Percentiles rank a stretch among this genome's conserved stretches.
These are phyloP conservation scores for Drepanosiphum platanoidis DNA, from an alignment of 2,888 invertebrate genomes.

Conservation along the genomic window DNA sequence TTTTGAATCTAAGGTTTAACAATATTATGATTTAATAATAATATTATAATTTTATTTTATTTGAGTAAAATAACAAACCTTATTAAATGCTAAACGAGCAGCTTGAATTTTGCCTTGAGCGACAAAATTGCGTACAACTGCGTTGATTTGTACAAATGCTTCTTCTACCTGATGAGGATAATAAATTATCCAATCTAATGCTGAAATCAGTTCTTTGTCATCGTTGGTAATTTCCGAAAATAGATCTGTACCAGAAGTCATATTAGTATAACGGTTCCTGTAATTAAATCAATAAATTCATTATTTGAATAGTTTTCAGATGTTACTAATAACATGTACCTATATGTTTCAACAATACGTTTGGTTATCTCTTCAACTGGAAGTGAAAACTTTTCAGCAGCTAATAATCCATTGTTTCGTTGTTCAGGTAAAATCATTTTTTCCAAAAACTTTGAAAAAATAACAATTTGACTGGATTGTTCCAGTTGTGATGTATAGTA, in stretches of 20 bases:
- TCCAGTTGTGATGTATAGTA: constrained; percentile 86
- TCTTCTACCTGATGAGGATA: constrained; percentile 82
- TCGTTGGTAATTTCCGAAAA: constrained; percentile 72
- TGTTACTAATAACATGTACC: constrained; percentile 64
- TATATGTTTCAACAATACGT: constrained; percentile 82
- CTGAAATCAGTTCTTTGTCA: constrained; percentile 78
- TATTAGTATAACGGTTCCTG: constrained; percentile 42
- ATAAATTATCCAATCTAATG: constrained; percentile 88
- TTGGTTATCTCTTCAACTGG: constrained; percentile 87
- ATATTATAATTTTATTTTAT: neutral
- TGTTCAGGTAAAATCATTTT: constrained; percentile 74
- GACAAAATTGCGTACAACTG: constrained; percentile 85
- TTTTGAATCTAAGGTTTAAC: constrained; percentile 62
- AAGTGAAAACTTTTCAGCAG: constrained; percentile 79
- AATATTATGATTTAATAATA: neutral
- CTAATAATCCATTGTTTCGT: constrained; percentile 75
- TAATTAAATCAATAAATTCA: neutral
- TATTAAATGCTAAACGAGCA: constrained; percentile 79
- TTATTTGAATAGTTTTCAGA: neutral
- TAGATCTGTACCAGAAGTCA: constrained; percentile 26
- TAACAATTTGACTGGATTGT: constrained; percentile 71
- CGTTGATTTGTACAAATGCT: constrained; percentile 87
- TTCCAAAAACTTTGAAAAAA: constrained; percentile 79
- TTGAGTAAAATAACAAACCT: constrained; percentile 67
- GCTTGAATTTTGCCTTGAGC: constrained; percentile 84